A percentile compares a stretch with the other conserved stretches of the same genome.
Conservation (phyloP, 2,888 invertebrate genomes). For the Nemoura dubitans region DNA sequence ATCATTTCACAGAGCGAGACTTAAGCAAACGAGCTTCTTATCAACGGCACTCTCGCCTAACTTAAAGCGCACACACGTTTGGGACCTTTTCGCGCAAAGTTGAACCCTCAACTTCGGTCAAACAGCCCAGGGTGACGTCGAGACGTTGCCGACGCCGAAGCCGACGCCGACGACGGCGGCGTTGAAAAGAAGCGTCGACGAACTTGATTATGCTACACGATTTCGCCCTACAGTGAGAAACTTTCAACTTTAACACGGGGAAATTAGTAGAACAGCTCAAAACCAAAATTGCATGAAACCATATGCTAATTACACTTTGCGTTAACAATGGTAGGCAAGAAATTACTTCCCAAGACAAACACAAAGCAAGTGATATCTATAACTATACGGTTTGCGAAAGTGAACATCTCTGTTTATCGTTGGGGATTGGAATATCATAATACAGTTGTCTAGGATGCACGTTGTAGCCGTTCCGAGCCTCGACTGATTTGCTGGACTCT, state of each 20-base stretch:
- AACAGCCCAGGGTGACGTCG: background rate
- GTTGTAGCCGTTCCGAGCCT: background rate
- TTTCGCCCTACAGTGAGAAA: background rate
- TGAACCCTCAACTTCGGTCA: background rate
- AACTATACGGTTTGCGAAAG: background rate
- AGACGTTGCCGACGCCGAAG: background rate
- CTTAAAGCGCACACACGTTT: conserved; percentile 12
- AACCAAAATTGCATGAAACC: background rate
- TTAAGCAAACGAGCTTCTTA: conserved; percentile 7
- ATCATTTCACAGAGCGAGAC: background rate
- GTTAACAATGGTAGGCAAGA: background rate
- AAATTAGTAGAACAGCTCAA: background rate
- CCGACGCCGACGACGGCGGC: background rate
- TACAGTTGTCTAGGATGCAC: too few species aligned
- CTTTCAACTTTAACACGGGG: background rate
- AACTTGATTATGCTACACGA: background rate
- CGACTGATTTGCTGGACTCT: background rate
- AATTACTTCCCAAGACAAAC: background rate
- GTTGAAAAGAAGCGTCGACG: background rate
- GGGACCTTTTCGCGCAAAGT: background rate
- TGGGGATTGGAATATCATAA: too few species aligned
- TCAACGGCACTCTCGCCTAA: background rate
- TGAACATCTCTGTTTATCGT: background rate
- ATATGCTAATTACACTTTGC: background rate
- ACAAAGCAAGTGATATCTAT: background rate